These are phyloP conservation scores for Circaetus gallicus DNA, from an alignment of 2,113 vertebrate genomes.

Conservation along the genomic window DNA sequence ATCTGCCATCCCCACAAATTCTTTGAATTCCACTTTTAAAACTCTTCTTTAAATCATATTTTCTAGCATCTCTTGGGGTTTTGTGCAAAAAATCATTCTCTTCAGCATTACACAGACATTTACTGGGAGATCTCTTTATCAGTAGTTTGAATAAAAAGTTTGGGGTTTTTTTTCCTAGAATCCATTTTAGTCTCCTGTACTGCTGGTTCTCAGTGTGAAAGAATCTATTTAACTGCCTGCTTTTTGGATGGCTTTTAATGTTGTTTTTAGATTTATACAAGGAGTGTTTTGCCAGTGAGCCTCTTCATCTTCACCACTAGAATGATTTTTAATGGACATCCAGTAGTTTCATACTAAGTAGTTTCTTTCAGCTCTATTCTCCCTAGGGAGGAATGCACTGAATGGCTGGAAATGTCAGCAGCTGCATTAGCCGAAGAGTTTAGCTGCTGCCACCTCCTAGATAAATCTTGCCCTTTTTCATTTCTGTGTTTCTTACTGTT, in stretches of 20 bases:
- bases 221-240: conserved; percentile 41
- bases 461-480: conserved; percentile 35
- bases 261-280: conserved; percentile 42
- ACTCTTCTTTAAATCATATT: background rate
- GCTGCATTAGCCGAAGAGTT: conserved; percentile 17
- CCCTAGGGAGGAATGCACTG: conserved; percentile 28
- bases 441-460: conserved; percentile 45
- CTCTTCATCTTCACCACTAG: conserved; percentile 52
- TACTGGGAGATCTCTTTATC: conserved; percentile 41
- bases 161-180: background rate
- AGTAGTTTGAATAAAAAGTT: conserved; percentile 1
- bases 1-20: background rate
- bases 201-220: conserved; percentile 41
- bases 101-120: background rate
- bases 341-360: conserved; percentile 52
- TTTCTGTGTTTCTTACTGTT: conserved; percentile 27
- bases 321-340: conserved; percentile 57
- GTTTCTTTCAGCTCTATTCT: conserved; percentile 48
- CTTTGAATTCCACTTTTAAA: conserved; percentile 5
- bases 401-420: conserved; percentile 55
- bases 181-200: conserved; percentile 15
- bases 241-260: conserved; percentile 44
- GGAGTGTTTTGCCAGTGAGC: conserved; percentile 45
- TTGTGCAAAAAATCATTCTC: background rate
- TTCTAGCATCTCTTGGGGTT: background rate